Conservation (phyloP, 2,797 vertebrate species). For the Craterocephalus amniculus region DNA sequence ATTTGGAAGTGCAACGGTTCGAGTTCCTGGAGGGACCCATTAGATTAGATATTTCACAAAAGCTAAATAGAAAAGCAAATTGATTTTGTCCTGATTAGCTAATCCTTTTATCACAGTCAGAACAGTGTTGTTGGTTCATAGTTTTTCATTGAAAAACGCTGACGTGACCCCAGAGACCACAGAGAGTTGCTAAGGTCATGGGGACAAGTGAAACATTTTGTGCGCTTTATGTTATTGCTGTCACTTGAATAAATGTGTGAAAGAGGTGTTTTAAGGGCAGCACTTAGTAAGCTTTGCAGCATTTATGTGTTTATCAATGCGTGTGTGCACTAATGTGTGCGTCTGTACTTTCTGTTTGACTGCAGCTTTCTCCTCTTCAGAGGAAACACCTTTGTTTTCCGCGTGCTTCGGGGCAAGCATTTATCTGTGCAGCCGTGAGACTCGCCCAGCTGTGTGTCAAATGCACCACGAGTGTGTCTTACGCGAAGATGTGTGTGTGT, state of each 20-base stretch:
- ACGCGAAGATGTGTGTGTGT: constrained; percentile 8
- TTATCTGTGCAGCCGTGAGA: constrained; percentile 52
- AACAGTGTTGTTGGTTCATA: not conserved
- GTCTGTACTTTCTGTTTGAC: constrained; percentile 10
- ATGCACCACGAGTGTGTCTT: constrained; percentile 36
- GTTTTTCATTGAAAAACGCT: not conserved
- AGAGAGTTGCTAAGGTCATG: not conserved
- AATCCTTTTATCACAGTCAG: constrained; percentile 5
- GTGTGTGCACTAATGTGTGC: not conserved
- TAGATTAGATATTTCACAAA: not conserved
- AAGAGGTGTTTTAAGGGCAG: not conserved
- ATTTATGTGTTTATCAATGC: not conserved
- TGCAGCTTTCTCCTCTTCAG: constrained; percentile 1
- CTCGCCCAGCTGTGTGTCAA: constrained; percentile 63
- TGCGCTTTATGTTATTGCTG: not conserved
- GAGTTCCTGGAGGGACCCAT: not conserved
- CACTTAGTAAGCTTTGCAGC: not conserved
- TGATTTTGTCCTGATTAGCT: not conserved
- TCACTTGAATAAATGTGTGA: not conserved
- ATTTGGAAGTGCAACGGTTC: not conserved
- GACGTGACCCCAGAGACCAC: not conserved
- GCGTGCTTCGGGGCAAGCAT: constrained; percentile 41
- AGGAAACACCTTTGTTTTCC: constrained; percentile 30
- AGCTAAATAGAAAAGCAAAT: constrained; percentile 8
- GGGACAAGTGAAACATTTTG: constrained; percentile 6